Conservation (phyloP, 2,113 vertebrate genomes). For the Mixornis gularis region DNA sequence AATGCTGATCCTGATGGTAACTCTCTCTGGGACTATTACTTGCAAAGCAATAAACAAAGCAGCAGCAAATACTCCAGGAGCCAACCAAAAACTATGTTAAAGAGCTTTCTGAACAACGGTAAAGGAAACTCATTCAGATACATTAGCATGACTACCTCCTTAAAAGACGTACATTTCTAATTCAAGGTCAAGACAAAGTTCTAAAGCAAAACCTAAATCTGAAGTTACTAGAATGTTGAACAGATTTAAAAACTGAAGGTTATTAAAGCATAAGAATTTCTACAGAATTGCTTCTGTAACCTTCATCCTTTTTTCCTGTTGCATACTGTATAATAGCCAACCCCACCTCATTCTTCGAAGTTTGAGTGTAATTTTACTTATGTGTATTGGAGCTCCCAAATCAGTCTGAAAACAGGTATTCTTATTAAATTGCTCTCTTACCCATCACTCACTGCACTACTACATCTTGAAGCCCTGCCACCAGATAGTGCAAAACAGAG, state of each 20-base stretch:
- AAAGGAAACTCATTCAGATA: neutral
- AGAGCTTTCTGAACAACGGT: neutral
- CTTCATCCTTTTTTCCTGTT: neutral
- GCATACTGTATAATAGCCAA: neutral
- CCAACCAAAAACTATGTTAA: neutral
- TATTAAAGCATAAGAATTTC: neutral
- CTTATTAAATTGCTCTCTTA: neutral
- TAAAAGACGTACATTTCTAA: neutral
- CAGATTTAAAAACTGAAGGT: neutral
- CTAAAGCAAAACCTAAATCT: neutral
- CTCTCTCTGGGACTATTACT: neutral
- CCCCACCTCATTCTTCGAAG: neutral
- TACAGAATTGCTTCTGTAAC: neutral
- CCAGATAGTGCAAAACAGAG: neutral
- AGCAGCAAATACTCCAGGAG: neutral
- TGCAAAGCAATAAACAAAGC: neutral
- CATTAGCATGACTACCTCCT: neutral
- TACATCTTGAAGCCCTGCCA: neutral
- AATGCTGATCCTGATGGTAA: neutral
- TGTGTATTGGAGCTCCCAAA: neutral
- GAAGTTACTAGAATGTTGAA: neutral
- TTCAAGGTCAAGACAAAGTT: neutral
- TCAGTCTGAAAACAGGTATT: neutral
- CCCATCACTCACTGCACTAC: neutral
- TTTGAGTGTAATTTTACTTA: neutral